These are phyloP conservation scores for Drosophila melanica DNA, from an alignment of 1,140 invertebrate species.

Conservation along the genomic window DNA sequence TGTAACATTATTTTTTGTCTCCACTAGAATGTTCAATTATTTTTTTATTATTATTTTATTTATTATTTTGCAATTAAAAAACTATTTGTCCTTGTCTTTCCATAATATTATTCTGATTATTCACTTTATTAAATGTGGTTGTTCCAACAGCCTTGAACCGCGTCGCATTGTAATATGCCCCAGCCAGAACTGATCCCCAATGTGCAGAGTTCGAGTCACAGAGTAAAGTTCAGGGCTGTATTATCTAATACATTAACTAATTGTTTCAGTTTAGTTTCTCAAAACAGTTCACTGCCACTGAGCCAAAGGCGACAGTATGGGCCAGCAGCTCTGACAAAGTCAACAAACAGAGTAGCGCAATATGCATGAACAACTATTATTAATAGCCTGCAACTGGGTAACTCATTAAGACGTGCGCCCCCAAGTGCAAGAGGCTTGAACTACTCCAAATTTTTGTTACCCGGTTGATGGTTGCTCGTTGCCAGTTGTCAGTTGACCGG, in stretches of 20 bases:
- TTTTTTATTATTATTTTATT: too few relatives aligned
- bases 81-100: too few relatives aligned
- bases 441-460: conserved; percentile 41
- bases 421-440: conserved; percentile 34
- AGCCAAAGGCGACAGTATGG: conserved; percentile 50
- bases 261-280: conserved; percentile 29
- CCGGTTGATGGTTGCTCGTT: background rate
- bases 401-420: conserved; percentile 5
- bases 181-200: conserved; percentile 16
- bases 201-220: conserved; percentile 20
- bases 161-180: conserved; percentile 1
- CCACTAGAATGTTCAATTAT: too few relatives aligned
- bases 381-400: conserved; percentile 20
- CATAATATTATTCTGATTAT: too few relatives aligned
- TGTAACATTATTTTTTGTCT: background rate
- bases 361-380: conserved; percentile 21
- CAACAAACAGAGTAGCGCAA: conserved; percentile 30
- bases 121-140: background rate
- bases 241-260: conserved; percentile 66
- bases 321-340: conserved; percentile 31
- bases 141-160: conserved; percentile 59
- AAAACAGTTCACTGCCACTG: conserved; percentile 67
- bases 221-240: conserved; percentile 45
- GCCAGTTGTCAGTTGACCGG: background rate
- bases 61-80: too few relatives aligned